Percentiles rank a stretch among this genome's conserved stretches.
phyloP scores from a whole-genome alignment of 2,113 vertebrate species.

The Eublepharis macularius region DNA sequence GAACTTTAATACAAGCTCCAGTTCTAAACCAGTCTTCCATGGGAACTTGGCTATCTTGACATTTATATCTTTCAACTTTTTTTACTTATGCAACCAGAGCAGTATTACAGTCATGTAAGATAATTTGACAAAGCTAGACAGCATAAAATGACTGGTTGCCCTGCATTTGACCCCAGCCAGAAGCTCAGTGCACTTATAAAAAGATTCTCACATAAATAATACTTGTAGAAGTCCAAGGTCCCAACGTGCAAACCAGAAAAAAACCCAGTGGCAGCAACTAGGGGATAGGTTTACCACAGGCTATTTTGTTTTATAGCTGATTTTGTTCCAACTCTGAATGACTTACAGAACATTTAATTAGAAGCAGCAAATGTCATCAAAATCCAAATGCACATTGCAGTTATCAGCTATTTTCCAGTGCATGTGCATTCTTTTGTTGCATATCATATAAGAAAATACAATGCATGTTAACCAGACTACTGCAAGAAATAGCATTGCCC shows the following conservation, averaged over 20 bases:
- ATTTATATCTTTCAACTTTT: conserved; percentile 73
- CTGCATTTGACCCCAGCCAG: conserved; percentile 63
- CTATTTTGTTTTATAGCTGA: not conserved
- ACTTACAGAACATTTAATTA: conserved; percentile 41
- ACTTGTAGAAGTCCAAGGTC: conserved; percentile 60
- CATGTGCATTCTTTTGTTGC: not conserved
- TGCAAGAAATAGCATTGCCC: not conserved
- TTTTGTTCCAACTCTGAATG: conserved; percentile 57
- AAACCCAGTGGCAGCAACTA: conserved; percentile 54
- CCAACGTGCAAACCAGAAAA: conserved; percentile 47
- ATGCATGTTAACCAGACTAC: not conserved
- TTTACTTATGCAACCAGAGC: conserved; percentile 72
- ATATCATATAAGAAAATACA: not conserved
- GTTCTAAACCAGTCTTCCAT: conserved; percentile 71
- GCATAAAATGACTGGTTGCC: conserved; percentile 70
- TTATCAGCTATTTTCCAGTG: too few species aligned
- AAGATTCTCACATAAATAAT: conserved; percentile 60
- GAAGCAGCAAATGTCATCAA: not conserved
- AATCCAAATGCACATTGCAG: conserved; percentile 12
- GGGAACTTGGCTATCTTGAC: conserved; percentile 70
- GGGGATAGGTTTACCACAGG: conserved; percentile 51
- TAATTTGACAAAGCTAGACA: conserved; percentile 69
- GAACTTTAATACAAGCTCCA: conserved; percentile 67
- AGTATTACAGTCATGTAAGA: conserved; percentile 65
- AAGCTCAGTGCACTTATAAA: conserved; percentile 63